These are phyloP conservation scores for Lepisosteus osseus DNA, from an alignment of 2,113 vertebrate species.

Conservation along the genomic window DNA sequence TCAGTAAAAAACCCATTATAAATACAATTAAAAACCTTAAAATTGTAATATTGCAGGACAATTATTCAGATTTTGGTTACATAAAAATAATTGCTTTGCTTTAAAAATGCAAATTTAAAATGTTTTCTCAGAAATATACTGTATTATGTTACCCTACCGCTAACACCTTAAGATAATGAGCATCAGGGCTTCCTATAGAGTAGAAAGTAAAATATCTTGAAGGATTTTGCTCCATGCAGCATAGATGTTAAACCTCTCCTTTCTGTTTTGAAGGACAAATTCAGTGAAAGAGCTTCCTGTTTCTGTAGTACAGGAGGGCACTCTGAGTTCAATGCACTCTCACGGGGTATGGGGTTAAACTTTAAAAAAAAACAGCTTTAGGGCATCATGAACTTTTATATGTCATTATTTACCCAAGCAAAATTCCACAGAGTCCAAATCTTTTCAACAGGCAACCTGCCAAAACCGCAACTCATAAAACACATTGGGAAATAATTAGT, in stretches of 20 bases:
- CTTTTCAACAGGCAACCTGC: neutral
- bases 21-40: too few species aligned
- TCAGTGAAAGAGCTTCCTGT: neutral
- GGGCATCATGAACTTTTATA: constrained; percentile 1
- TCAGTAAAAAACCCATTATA: too few species aligned
- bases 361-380: neutral
- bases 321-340: neutral
- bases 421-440: neutral
- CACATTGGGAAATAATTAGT: neutral
- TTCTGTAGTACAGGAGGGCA: neutral
- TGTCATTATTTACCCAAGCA: neutral
- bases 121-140: too few species aligned
- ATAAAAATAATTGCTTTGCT: too few species aligned
- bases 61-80: too few species aligned
- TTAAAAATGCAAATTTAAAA: too few species aligned
- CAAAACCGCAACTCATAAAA: neutral
- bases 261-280: neutral
- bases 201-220: too few species aligned
- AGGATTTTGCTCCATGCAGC: neutral
- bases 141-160: too few species aligned
- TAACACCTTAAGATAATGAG: too few species aligned
- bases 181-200: too few species aligned
- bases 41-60: too few species aligned
- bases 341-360: neutral
- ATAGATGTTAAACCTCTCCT: neutral